phyloP scores from a whole-genome alignment of 2,113 vertebrate species.

The Amazona guildingii region DNA sequence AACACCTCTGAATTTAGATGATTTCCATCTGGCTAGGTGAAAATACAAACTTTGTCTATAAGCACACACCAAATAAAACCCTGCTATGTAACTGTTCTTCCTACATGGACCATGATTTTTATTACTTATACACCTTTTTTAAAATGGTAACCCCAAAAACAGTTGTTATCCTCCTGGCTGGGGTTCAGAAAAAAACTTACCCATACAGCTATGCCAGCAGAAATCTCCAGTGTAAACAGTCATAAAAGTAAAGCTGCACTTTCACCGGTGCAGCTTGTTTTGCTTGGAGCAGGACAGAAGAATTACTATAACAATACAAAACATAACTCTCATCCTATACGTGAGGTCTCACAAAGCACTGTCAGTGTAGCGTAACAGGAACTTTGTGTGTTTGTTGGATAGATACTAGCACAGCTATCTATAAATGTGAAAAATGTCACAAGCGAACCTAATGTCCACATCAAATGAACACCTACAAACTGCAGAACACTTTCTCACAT shows the following conservation, averaged over 20 bases:
- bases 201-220: neutral
- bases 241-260: neutral
- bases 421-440: neutral
- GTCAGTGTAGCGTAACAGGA: neutral
- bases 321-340: neutral
- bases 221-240: neutral
- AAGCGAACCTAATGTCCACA: neutral
- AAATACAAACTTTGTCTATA: neutral
- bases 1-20: neutral
- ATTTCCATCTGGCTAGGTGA: conserved; percentile 1
- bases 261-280: neutral
- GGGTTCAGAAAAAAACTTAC: neutral
- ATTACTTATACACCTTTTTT: neutral
- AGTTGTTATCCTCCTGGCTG: neutral
- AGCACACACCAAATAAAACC: neutral
- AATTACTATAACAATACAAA: neutral
- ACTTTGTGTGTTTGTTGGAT: neutral
- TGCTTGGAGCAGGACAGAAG: neutral
- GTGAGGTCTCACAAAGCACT: neutral
- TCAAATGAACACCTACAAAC: neutral
- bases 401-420: neutral
- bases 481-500: neutral
- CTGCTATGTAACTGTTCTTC: neutral
- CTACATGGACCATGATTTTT: neutral
- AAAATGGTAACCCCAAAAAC: neutral